Evolutionary conservation across 2,113 vertebrate genomes (phyloP).

Genomic region (Climacteris rufus): DNA sequence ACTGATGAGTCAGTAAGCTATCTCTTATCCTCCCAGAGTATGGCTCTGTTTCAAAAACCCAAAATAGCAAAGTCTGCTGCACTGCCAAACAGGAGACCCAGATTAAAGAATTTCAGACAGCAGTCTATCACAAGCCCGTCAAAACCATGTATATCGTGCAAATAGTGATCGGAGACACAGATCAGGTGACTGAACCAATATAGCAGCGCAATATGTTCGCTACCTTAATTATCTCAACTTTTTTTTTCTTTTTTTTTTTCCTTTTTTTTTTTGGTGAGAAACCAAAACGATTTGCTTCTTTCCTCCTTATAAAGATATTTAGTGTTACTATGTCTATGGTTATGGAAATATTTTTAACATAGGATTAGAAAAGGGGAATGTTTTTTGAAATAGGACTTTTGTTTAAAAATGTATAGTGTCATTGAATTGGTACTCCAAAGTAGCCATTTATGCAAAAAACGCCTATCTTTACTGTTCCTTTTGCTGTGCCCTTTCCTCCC

Average conservation of each 20-base stretch:
- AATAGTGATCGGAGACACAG: constrained; percentile 64
- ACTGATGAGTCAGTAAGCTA: constrained; percentile 57
- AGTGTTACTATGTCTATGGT: constrained; percentile 1
- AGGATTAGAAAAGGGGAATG: background rate
- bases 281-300: constrained; percentile 36
- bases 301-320: background rate
- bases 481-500: background rate
- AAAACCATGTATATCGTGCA: constrained; percentile 63
- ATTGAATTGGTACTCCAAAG: background rate
- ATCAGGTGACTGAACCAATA: constrained; percentile 69
- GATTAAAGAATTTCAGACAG: constrained; percentile 70
- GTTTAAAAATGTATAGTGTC: background rate
- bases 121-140: constrained; percentile 69
- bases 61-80: constrained; percentile 67
- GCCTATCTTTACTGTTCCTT: background rate
- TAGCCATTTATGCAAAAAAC: background rate
- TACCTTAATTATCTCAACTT: constrained; percentile 53
- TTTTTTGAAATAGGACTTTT: background rate
- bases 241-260: background rate
- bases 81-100: constrained; percentile 66
- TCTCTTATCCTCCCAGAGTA: constrained; percentile 32
- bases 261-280: constrained; percentile 12
- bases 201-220: constrained; percentile 59
- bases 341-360: background rate
- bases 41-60: constrained; percentile 63